These are phyloP conservation scores for Ericerus pela DNA, from an alignment of 1,140 invertebrate genomes.

Conservation along the genomic window DNA sequence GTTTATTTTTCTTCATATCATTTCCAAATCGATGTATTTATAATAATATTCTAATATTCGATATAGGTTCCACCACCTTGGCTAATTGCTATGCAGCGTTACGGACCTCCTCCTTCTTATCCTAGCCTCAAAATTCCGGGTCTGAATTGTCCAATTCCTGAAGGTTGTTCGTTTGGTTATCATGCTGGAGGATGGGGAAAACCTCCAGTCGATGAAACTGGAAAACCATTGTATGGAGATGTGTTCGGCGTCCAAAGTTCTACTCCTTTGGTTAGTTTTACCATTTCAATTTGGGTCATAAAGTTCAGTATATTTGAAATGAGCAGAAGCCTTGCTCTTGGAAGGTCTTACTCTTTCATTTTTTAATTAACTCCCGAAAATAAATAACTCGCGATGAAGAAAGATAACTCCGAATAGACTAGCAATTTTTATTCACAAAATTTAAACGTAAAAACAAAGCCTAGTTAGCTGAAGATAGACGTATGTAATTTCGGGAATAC, in stretches of 20 bases:
- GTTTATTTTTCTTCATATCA: background rate
- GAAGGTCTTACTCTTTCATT: too few species aligned
- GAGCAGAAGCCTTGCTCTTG: too few species aligned
- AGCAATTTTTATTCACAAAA: too few species aligned
- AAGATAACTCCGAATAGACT: too few species aligned
- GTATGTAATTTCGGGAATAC: too few species aligned
- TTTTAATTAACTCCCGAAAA: too few species aligned
- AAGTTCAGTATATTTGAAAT: too few species aligned
- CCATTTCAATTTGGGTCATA: too few species aligned
- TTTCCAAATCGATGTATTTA: background rate
- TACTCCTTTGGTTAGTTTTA: conserved; percentile 46
- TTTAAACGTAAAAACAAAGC: too few species aligned
- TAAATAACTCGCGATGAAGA: too few species aligned
- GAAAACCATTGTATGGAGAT: conserved; percentile 95
- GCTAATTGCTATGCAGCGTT: conserved; percentile 99
- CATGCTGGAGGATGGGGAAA: conserved; percentile 99
- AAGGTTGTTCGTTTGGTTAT: conserved; percentile 95
- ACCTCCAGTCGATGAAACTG: conserved; percentile 97
- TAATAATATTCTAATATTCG: too few species aligned
- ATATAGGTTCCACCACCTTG: conserved; percentile 79
- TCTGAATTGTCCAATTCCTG: conserved; percentile 85
- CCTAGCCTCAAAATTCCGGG: conserved; percentile 93
- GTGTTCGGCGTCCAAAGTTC: conserved; percentile 72
- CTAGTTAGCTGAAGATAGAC: too few species aligned
- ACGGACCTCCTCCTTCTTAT: conserved; percentile 97